Conservation (phyloP, 2,113 vertebrate genomes). For the Hypanus sabinus region DNA sequence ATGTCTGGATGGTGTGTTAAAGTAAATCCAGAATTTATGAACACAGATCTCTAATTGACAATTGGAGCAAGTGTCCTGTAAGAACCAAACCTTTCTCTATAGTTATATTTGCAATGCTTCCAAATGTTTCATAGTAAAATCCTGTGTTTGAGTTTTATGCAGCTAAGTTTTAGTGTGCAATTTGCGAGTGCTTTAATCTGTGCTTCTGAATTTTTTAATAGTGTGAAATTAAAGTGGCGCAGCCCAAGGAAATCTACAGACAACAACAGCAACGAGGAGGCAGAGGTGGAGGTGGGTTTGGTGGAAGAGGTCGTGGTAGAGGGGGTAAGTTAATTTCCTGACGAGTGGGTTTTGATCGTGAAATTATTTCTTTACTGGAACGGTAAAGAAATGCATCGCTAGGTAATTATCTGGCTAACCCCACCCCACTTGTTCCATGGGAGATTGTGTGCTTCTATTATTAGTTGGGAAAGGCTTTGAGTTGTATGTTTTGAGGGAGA, state of each 20-base stretch:
- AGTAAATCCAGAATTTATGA: neutral
- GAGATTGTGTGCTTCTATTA: neutral
- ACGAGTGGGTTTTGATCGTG: constrained; percentile 34
- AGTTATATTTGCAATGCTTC: neutral
- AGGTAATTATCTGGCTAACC: constrained; percentile 29
- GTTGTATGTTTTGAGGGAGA: neutral
- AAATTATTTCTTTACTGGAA: constrained; percentile 36
- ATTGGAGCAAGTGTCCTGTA: neutral
- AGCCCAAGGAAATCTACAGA: constrained; percentile 80
- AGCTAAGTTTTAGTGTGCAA: too few relatives aligned
- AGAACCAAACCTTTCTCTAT: neutral
- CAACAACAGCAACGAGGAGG: constrained; percentile 73
- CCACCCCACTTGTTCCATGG: constrained; percentile 14
- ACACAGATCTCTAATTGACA: neutral
- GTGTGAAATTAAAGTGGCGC: constrained; percentile 86
- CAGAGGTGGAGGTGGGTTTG: constrained; percentile 61
- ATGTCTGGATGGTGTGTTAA: neutral
- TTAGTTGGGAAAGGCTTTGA: neutral
- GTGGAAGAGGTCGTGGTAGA: constrained; percentile 68
- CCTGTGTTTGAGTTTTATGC: neutral
- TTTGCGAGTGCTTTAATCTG: too few relatives aligned
- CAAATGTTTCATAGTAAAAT: neutral
- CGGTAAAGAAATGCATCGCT: constrained; percentile 34
- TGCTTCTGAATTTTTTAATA: constrained; percentile 43
- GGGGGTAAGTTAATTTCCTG: constrained; percentile 55